A percentile compares a stretch with the other conserved stretches of the same genome.
phyloP scores from a whole-genome alignment of 2,888 invertebrate species.

The Oscheius sp. region DNA sequence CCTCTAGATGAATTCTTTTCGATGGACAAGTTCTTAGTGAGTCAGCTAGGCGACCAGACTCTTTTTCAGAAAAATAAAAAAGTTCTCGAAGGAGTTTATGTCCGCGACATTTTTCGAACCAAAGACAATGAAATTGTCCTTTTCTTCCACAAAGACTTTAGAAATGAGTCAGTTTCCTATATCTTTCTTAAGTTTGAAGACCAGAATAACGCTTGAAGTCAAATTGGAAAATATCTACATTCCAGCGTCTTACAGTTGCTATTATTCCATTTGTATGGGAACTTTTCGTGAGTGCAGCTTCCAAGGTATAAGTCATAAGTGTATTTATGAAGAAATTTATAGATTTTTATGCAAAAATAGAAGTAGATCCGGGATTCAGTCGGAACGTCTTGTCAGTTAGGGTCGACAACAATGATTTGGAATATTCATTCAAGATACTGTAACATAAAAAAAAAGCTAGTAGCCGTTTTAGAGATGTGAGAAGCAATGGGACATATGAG shows the following conservation, averaged over 20 bases:
- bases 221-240: not conserved
- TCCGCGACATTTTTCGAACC: conserved; percentile 2
- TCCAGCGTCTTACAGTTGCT: too few species aligned
- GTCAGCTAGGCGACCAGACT: too few species aligned
- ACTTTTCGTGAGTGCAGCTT: conserved; percentile 1
- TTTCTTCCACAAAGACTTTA: conserved; percentile 21
- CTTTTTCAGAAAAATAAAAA: not conserved
- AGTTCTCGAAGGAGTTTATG: not conserved
- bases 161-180: conserved; percentile 14
- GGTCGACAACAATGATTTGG: not conserved
- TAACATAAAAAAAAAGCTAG: not conserved
- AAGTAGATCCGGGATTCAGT: not conserved
- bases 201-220: not conserved
- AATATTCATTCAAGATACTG: not conserved
- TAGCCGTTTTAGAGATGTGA: conserved; percentile 2
- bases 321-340: not conserved
- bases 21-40: too few species aligned
- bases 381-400: not conserved
- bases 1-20: too few species aligned
- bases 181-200: not conserved
- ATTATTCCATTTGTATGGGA: not conserved
- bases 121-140: not conserved
- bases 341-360: not conserved
- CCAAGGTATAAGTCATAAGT: not conserved
- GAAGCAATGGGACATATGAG: not conserved